phyloP scores from a whole-genome alignment of 2,797 vertebrate genomes.

The Anisognathus igniventris region DNA sequence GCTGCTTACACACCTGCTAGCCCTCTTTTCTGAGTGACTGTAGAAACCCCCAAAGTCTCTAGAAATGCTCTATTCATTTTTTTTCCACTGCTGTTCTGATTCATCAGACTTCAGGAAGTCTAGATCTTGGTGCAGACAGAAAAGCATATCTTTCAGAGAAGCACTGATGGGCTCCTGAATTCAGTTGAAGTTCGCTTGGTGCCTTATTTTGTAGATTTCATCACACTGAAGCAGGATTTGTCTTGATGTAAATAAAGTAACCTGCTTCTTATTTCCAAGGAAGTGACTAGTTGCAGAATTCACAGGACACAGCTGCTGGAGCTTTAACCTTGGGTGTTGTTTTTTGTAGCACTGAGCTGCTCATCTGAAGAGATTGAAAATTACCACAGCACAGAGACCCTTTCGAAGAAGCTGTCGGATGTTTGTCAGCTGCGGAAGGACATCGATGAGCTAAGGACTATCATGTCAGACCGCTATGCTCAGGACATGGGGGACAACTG shows the following conservation, averaged over 20 bases:
- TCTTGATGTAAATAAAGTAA: background rate
- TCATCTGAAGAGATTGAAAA: slow-evolving; percentile 84
- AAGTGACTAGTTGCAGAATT: background rate
- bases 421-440: slow-evolving; percentile 87
- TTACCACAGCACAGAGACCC: slow-evolving; percentile 78
- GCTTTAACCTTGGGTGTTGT: slow-evolving; percentile 28
- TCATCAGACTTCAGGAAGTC: background rate
- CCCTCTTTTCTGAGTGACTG: background rate
- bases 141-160: background rate
- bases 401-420: slow-evolving; percentile 83
- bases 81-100: background rate
- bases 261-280: background rate
- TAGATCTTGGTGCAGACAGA: background rate
- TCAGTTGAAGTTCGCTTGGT: background rate
- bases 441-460: slow-evolving; percentile 88
- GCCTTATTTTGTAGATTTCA: background rate
- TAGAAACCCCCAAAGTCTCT: background rate
- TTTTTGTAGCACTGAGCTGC: slow-evolving; percentile 79
- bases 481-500: slow-evolving; percentile 93
- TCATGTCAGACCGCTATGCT: slow-evolving; percentile 87
- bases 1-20: background rate
- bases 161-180: background rate
- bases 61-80: background rate
- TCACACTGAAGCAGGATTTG: background rate
- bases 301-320: background rate